phyloP scores from a whole-genome alignment of 2,113 vertebrate genomes.

The Melanostigma gelatinosum region DNA sequence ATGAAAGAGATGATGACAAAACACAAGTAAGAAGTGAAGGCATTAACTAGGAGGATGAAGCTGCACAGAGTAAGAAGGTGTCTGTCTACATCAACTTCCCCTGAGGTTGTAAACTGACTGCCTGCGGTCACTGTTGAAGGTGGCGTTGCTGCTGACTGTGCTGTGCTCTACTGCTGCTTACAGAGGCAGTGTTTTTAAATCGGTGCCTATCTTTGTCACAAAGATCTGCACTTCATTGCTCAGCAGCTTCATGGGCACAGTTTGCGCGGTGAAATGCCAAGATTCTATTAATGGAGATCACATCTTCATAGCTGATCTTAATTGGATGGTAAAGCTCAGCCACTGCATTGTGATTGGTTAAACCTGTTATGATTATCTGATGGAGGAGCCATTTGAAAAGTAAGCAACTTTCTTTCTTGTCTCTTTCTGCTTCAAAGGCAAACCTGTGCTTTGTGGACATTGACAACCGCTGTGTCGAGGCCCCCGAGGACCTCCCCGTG shows the following conservation, averaged over 20 bases:
- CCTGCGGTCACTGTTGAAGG: conserved; percentile 63
- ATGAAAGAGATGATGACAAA: conserved; percentile 6
- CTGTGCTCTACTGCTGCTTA: conserved; percentile 49
- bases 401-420: background rate
- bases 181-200: conserved; percentile 54
- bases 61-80: conserved; percentile 12
- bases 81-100: conserved; percentile 34
- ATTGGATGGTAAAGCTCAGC: conserved; percentile 44
- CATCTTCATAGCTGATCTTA: conserved; percentile 46
- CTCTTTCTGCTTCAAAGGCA: conserved; percentile 80
- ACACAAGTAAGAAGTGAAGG: background rate
- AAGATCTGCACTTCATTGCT: conserved; percentile 24
- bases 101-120: conserved; percentile 49
- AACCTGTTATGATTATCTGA: conserved; percentile 50
- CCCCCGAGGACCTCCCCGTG: conserved; percentile 92
- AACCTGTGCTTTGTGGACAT: conserved; percentile 98
- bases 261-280: conserved; percentile 35
- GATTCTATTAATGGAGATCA: conserved; percentile 39
- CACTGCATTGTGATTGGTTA: conserved; percentile 24
- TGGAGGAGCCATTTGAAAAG: conserved; percentile 7
- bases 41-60: conserved; percentile 20
- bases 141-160: conserved; percentile 62
- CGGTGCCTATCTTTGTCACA: background rate
- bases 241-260: conserved; percentile 33
- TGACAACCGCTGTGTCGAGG: conserved; percentile 92